These are phyloP conservation scores for Goniozus legneri DNA, from an alignment of 1,140 invertebrate species.

Conservation along the genomic window DNA sequence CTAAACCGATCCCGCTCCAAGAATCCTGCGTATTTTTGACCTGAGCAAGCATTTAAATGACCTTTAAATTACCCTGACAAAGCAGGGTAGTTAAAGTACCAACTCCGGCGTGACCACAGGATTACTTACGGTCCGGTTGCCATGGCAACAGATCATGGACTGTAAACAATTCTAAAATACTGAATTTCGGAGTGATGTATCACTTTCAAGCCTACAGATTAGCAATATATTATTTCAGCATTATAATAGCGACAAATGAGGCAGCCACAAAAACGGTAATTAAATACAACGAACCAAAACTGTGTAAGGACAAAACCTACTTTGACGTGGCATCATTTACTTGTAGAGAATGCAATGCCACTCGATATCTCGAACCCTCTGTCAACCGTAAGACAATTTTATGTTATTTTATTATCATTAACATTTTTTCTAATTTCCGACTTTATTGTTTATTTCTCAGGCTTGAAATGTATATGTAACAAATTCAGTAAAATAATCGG, in stretches of 20 bases:
- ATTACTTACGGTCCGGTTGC: background rate
- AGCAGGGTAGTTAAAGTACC: no score
- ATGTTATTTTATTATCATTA: slow-evolving; percentile 6
- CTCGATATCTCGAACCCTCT: slow-evolving; percentile 36
- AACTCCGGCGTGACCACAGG: background rate
- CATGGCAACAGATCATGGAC: background rate
- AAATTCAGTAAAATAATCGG: slow-evolving; percentile 34
- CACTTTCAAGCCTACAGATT: background rate
- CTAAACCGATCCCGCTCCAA: no score
- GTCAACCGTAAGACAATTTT: slow-evolving; percentile 31
- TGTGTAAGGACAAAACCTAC: slow-evolving; percentile 36
- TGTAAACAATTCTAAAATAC: background rate
- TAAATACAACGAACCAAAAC: slow-evolving; percentile 28
- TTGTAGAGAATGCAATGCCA: slow-evolving; percentile 34
- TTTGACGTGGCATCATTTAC: slow-evolving; percentile 34
- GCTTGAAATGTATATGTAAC: slow-evolving; percentile 34
- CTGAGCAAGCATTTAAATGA: no score
- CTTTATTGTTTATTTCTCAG: slow-evolving; percentile 22
- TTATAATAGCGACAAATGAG: background rate
- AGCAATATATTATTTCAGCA: slow-evolving; percentile 8
- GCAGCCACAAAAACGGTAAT: no score
- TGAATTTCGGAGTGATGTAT: background rate
- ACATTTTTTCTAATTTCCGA: slow-evolving; percentile 5
- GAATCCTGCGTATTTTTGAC: no score
- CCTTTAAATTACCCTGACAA: no score